Percentiles rank a stretch among this genome's conserved stretches.
Evolutionary conservation across 2,797 vertebrate species (phyloP).

Genomic region (Podargus strigoides): DNA sequence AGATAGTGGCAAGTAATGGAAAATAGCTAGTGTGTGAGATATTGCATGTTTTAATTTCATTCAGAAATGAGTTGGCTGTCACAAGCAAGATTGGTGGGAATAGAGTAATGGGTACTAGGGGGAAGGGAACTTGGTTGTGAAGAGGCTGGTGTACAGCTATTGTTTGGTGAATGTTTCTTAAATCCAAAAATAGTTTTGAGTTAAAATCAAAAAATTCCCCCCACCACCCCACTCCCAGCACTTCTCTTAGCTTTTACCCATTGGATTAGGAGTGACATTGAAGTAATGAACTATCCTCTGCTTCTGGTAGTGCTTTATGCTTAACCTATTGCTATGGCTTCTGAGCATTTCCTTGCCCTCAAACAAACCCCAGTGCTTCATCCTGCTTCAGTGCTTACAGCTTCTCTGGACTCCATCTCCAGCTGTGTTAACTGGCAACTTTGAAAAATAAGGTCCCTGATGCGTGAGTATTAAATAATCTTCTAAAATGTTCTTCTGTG

Average conservation of each 20-base stretch:
- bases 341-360: not conserved
- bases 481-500: conserved; percentile 13
- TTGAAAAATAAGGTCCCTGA: not conserved
- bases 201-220: not conserved
- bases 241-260: not conserved
- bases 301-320: not conserved
- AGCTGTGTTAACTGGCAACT: not conserved
- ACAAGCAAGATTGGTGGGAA: not conserved
- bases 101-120: not conserved
- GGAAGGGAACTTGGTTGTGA: not conserved
- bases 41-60: not conserved
- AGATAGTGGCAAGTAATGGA: not conserved
- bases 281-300: not conserved
- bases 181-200: not conserved
- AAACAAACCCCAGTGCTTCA: not conserved
- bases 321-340: not conserved
- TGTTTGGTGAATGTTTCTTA: not conserved
- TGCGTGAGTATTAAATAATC: not conserved
- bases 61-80: not conserved
- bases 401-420: not conserved
- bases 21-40: not conserved
- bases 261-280: not conserved
- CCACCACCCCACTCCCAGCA: accelerated
- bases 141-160: not conserved
- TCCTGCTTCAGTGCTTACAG: not conserved